Evolutionary conservation across 1,140 invertebrate genomes (phyloP).

Genomic region (silkworm (Bombyx mori)): ASM3026992v2 NC_085112.1:6227001-6227500

Average conservation of each 20-base stretch:
- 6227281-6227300: constrained; percentile 35
- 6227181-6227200: neutral
- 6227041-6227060: too few relatives aligned
- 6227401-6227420: neutral
- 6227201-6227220: constrained; percentile 39
- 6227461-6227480: too few relatives aligned
- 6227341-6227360: constrained; percentile 2
- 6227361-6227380: constrained; percentile 19
- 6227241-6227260: constrained; percentile 52
- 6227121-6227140: too few relatives aligned
- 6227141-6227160: too few relatives aligned
- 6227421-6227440: too few relatives aligned
- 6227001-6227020: too few relatives aligned
- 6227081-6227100: too few relatives aligned
- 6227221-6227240: constrained; percentile 37
- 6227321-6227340: neutral
- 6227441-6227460: too few relatives aligned
- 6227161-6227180: neutral
- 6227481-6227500: too few relatives aligned
- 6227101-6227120: too few relatives aligned
- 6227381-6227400: neutral
- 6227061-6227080: too few relatives aligned
- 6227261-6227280: constrained; percentile 53
- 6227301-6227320: constrained; percentile 21
- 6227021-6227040: too few relatives aligned